phyloP scores from a whole-genome alignment of 2,797 vertebrate genomes.

The Sparidentex hasta region DNA sequence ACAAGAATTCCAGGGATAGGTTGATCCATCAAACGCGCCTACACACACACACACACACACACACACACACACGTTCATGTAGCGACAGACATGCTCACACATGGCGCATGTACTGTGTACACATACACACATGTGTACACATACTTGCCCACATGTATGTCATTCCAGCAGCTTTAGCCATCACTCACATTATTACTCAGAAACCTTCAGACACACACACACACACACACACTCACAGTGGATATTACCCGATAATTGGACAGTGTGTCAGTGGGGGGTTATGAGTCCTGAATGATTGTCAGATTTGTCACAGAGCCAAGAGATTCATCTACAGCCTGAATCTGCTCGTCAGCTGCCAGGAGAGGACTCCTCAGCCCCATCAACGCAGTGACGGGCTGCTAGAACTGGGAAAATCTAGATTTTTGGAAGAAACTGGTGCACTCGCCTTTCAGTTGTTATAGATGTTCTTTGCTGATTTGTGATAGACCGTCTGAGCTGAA shows the following conservation, averaged over 20 bases:
- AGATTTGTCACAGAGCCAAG: slow-evolving; percentile 37
- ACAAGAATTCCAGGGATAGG: slow-evolving; percentile 72
- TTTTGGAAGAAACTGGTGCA: not conserved
- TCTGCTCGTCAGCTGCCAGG: slow-evolving; percentile 42
- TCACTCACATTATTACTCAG: slow-evolving; percentile 51
- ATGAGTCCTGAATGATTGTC: slow-evolving; percentile 60
- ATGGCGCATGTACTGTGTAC: slow-evolving; percentile 38
- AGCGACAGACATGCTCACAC: slow-evolving; percentile 55
- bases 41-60: slow-evolving; percentile 56
- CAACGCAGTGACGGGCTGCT: not conserved
- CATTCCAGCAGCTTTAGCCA: slow-evolving; percentile 56
- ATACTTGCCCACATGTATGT: slow-evolving; percentile 53
- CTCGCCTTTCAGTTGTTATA: no score
- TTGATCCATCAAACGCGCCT: slow-evolving; percentile 75
- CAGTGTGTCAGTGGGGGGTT: slow-evolving; percentile 40
- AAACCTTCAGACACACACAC: slow-evolving; percentile 33
- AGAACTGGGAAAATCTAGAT: not conserved
- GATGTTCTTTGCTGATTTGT: not conserved
- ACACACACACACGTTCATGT: slow-evolving; percentile 54
- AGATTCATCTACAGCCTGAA: slow-evolving; percentile 33
- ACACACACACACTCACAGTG: slow-evolving; percentile 3
- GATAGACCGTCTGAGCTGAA: no score
- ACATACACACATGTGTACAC: slow-evolving; percentile 32
- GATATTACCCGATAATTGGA: slow-evolving; percentile 62
- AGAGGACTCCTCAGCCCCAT: slow-evolving; percentile 3